Evolutionary conservation across 2,113 vertebrate species (phyloP), one percentile per base, ranked within the genome.

Genomic region (Bos javanicus): DNA sequence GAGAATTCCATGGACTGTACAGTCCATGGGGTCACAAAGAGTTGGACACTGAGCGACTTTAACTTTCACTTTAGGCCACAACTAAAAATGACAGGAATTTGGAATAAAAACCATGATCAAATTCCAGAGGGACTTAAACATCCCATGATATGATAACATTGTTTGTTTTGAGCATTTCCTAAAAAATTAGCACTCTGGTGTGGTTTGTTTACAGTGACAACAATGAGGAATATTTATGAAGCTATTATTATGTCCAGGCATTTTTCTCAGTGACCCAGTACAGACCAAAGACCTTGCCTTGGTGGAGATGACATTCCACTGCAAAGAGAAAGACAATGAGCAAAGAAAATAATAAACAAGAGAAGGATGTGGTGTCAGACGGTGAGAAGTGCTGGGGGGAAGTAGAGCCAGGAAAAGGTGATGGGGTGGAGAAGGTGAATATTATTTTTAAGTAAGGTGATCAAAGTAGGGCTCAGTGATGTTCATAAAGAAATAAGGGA

Each of bases 51-150:
- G 67, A 71, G n/a, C 0, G 0, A 39, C 67, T 71, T 71, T 71
- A 5, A 71, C 67, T 36, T 71, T 71, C 67, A 39, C 19, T 71
- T 71, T 71, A 23, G 67, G 67, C 67, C 67, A 39, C 67, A 71
- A 52, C 15, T 39, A 64, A 88, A 84, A 64, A 67, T 25, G 74
- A 12, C 26, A 94, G 54, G 54, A 71, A 85, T 88, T 36, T 87
- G 16, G 33, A 30, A 71, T 87, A 50, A 86, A 91, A 56, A 30
- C 14, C 43, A 14, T 21, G 87, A 88, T 64, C 59, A 54, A 36
- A 89, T 89, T 94, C 90, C 78, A 92, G 48, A 88, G 48, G 59
- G 36, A 74, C 71, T n/a, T 57, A 28, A 74, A 48, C 50, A 86
- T 64, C 62, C 14, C 80, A 16, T 2, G 15, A 43, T 28, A 30